Percentiles rank a stretch among this genome's conserved stretches.
Conservation (phyloP, 2,113 vertebrate genomes). For the Ptilorrhoa leucosticta region DNA sequence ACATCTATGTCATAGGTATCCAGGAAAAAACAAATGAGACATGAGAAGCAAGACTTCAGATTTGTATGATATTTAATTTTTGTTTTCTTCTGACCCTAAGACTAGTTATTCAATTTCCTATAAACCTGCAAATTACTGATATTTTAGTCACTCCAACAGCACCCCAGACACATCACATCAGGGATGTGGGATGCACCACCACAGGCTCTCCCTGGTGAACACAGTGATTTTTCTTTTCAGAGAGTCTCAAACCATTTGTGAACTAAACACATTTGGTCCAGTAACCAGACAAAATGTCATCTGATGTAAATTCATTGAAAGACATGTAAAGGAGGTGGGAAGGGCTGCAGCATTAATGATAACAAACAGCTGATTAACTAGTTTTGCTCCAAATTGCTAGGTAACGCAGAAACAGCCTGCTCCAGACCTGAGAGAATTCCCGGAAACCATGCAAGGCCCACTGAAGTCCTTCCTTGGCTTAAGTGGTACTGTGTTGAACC, state of each 20-base stretch:
- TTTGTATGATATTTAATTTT: not conserved
- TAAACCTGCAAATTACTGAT: not conserved
- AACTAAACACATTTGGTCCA: rapidly evolving
- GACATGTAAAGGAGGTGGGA: not conserved
- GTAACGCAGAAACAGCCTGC: not conserved
- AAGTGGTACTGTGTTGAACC: not conserved
- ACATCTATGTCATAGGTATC: not conserved
- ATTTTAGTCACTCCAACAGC: not conserved
- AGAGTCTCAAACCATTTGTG: not conserved
- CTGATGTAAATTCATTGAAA: not conserved
- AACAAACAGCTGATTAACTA: not conserved
- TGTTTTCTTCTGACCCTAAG: not conserved
- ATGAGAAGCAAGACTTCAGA: not conserved
- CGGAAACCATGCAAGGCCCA: not conserved
- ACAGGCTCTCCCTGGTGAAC: not conserved
- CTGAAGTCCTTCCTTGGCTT: not conserved
- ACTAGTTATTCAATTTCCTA: not conserved
- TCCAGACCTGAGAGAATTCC: not conserved
- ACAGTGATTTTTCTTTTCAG: not conserved
- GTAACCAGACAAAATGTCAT: not conserved
- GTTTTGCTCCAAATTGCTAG: not conserved
- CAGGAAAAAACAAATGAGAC: not conserved
- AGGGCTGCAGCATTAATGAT: not conserved
- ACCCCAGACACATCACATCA: not conserved
- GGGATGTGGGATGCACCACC: not conserved